Evolutionary conservation across 2,888 invertebrate genomes (phyloP), one percentile per base, ranked within the genome.

Genomic region (Oxyscelio sp.): DNA sequence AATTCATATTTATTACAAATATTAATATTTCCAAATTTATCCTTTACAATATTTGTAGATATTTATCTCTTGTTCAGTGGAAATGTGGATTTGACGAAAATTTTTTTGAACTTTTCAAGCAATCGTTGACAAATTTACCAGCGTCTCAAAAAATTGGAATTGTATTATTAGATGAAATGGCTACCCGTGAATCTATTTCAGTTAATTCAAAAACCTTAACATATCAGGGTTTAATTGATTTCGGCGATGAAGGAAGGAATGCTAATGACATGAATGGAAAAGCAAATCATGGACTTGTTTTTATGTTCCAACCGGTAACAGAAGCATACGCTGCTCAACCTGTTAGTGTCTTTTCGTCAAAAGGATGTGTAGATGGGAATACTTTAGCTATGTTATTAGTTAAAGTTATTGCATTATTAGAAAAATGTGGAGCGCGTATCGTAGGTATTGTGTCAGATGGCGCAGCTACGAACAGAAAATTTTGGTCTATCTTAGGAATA

Each of bases 161-260:
- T 13, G 15, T 56, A 9, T 58, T 58, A 19, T 3, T 58, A 58
- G 38, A 58, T 21, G 21, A 58, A n/a, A 58, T 59, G 59, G 22
- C 11, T 21, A 58, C 58, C 2, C 40, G 58, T 13, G 59, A 59
- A 43, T 43, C 40, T 6, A 2, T 59, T 43, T 43, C 59, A 3
- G 22, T 59, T 9, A 40, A 43, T 43, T 59, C 59, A 6, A 59
- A 2, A 15, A 59, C 21, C n/a, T 59, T 59, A 17, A 59, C 59
- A 8, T 59, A 59, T 59, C 40, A 43, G 13, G 59, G 59, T 43
- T 43, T 59, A n/a, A 43, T 40, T n/a, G 59, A 59, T 22, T 43
- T 59, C 6, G 59, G 59, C 0, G 9, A 54, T 34, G 43, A 43
- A 5, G 8, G 0, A 2, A 59, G 43, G 22, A 43, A 2, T 6